Percentiles rank a stretch among this genome's conserved stretches.
Evolutionary conservation across 2,888 invertebrate genomes (phyloP).

Genomic region (Diaphora mendica): DNA sequence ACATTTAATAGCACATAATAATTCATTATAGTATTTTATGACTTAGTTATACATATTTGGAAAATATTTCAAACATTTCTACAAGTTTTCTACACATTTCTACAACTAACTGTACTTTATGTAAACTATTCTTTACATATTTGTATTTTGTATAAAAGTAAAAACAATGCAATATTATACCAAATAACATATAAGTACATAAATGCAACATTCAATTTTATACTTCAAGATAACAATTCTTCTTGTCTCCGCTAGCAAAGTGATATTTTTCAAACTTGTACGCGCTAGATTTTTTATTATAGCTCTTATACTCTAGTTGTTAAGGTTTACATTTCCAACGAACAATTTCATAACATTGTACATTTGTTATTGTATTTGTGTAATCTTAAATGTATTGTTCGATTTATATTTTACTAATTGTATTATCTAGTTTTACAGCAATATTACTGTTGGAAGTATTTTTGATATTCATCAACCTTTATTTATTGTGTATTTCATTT

Average conservation of each 20-base stretch:
- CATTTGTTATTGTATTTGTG: conserved; percentile 57
- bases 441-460: conserved; percentile 40
- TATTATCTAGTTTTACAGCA: conserved; percentile 45
- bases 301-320: conserved; percentile 61
- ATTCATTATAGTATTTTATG: not conserved
- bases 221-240: conserved; percentile 39
- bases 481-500: not conserved
- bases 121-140: not conserved
- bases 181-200: conserved; percentile 41
- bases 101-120: not conserved
- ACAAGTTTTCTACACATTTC: conserved; percentile 1
- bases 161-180: conserved; percentile 30
- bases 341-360: conserved; percentile 65
- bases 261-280: conserved; percentile 77
- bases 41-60: not conserved
- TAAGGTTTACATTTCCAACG: conserved; percentile 75
- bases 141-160: conserved; percentile 17
- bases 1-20: not conserved
- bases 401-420: conserved; percentile 52
- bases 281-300: conserved; percentile 68
- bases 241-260: conserved; percentile 72
- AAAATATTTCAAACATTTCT: not conserved
- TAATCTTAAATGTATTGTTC: conserved; percentile 56
- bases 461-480: conserved; percentile 32
- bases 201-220: conserved; percentile 18